Percentiles rank a stretch among this genome's conserved stretches.
Conservation (phyloP, 2,797 vertebrate species). For the Loris lydekkerianus region DNA sequence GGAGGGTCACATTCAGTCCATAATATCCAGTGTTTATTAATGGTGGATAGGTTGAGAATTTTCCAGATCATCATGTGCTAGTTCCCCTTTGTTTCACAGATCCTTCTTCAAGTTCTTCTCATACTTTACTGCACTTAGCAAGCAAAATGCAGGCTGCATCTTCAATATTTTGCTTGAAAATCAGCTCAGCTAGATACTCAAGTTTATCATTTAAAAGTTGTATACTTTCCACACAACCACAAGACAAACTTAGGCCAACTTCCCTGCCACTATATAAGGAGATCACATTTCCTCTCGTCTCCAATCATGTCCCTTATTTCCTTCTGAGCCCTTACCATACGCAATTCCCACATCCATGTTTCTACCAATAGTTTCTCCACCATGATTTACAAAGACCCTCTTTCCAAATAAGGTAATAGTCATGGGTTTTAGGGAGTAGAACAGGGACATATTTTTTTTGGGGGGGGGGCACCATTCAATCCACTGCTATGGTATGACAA, state of each 20-base stretch:
- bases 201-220: background rate
- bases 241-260: background rate
- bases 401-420: background rate
- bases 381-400: background rate
- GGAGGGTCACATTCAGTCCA: background rate
- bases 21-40: background rate
- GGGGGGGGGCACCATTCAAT: background rate
- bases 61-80: background rate
- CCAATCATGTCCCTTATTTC: background rate
- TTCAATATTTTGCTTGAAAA: background rate
- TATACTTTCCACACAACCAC: background rate
- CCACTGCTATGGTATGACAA: background rate
- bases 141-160: background rate
- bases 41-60: background rate
- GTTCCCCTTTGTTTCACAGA: background rate
- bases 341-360: background rate
- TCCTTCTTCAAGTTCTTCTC: background rate
- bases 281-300: background rate
- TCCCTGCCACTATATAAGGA: background rate
- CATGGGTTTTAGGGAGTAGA: background rate
- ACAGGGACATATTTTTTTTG: background rate
- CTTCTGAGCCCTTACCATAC: background rate
- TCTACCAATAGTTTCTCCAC: background rate
- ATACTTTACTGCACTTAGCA: background rate
- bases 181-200: background rate